Base-by-base conservation (phyloP, 1,140 invertebrate species). In the Manduca sexta region DNA sequence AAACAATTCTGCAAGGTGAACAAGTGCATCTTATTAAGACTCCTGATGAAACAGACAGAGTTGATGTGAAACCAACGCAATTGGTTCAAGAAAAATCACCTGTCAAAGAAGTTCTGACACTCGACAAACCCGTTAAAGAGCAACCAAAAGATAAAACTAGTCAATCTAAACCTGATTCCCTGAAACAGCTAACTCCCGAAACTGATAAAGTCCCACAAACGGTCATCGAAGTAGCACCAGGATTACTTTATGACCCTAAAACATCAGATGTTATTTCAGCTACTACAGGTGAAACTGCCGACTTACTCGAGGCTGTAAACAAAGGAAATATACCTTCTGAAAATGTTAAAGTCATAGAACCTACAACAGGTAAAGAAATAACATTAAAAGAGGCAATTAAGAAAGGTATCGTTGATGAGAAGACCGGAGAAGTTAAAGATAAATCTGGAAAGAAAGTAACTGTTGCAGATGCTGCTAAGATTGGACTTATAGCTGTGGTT, bases 351-450 rank as follows among this genome's bases (percentile, higher is more conserved):
- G 87, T 97, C 2, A 89, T 90, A 47, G 93, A 97, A 85, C 94
- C 94, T 13, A 75, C 85, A 33, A 91, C 91, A 0, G 92, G 92
- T 3, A 85, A 90, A 71, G 85, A 91, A 56, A 88, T 97, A 37
- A 88, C 90, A 29, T 84, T 97, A 14, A 87, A 90, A 13, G 93
- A 96, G 78, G 96, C 95, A 2, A 88, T 97, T 8, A 77, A 89
- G 8, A 91, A 90, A 64, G 93, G 93, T 34, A 90, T 96, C 43
- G 86, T 97, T 11, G 90, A 96, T 84, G 87, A 90, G 57, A 87
- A 91, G 38, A 93, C 92, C 1, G 91, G 91, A 11, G 88, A 91
- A 54, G 90, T 94, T 49, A 89, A 88, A 54, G 90, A 92, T 56
- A 86, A 88, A 45, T 73, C 86, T 6, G 91, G 92, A 16, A 88